Conservation (phyloP, 1,140 invertebrate species). For the Dendroctonus valens region DNA sequence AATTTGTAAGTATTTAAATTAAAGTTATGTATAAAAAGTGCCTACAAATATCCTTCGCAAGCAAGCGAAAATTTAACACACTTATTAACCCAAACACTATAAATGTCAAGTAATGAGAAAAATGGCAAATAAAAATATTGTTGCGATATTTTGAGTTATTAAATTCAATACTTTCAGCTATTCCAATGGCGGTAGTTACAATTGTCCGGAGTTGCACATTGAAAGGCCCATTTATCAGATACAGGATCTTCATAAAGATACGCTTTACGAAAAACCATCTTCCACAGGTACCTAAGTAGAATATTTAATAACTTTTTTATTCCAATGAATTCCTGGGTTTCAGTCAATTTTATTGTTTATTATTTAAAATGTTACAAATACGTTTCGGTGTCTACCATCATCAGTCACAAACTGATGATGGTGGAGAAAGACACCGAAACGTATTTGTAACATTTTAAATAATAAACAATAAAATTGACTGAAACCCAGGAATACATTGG, state of each 20-base stretch:
- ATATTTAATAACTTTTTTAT: conserved; percentile 2
- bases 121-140: not conserved
- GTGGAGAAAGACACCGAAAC: too few species aligned
- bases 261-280: conserved; percentile 43
- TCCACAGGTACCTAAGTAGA: conserved; percentile 33
- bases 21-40: not conserved
- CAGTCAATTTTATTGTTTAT: too few species aligned
- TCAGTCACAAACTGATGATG: too few species aligned
- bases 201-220: conserved; percentile 31
- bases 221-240: conserved; percentile 55
- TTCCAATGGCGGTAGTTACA: conserved; percentile 23
- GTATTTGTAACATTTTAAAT: too few species aligned
- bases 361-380: too few species aligned
- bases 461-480: too few species aligned
- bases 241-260: conserved; percentile 53
- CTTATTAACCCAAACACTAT: not conserved
- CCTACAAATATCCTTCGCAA: not conserved
- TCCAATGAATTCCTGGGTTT: conserved; percentile 10
- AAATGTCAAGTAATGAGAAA: not conserved
- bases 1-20: not conserved
- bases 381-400: too few species aligned
- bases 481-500: too few species aligned
- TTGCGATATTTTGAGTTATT: not conserved
- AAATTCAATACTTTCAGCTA: conserved; percentile 19
- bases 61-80: not conserved